Evolutionary conservation across 2,797 vertebrate species (phyloP).

Genomic region (Rhabdomys pumilio): DNA sequence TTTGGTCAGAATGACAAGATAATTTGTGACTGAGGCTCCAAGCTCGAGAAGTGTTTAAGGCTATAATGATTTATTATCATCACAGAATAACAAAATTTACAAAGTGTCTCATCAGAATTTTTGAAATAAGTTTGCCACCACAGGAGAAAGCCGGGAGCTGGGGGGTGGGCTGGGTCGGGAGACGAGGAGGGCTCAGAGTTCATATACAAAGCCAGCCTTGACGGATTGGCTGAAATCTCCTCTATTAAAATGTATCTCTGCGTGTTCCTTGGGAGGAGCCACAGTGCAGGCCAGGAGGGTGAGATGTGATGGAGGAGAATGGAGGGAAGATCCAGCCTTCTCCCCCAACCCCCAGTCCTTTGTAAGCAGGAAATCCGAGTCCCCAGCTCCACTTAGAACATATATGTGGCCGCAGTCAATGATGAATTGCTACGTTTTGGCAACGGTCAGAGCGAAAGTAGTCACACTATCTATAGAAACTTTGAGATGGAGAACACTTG

Average conservation of each 20-base stretch:
- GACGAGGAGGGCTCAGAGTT: conserved; percentile 78
- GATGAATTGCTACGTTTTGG: conserved; percentile 84
- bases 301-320: conserved; percentile 84
- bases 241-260: conserved; percentile 85
- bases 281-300: conserved; percentile 80
- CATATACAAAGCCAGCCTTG: conserved; percentile 84
- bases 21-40: conserved; percentile 93
- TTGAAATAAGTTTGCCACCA: conserved; percentile 92
- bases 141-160: conserved; percentile 85
- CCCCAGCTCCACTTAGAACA: conserved; percentile 71
- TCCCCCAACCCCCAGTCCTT: conserved; percentile 16
- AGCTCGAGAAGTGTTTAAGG: conserved; percentile 93
- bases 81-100: conserved; percentile 94
- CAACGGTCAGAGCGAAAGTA: conserved; percentile 85
- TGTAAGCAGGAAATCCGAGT: conserved; percentile 73
- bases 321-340: conserved; percentile 80
- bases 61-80: conserved; percentile 95
- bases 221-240: conserved; percentile 84
- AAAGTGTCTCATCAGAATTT: conserved; percentile 92
- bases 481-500: conserved; percentile 83
- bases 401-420: conserved; percentile 77
- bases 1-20: conserved; percentile 95
- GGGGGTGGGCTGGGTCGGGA: conserved; percentile 59
- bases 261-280: conserved; percentile 85
- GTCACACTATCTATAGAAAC: conserved; percentile 85